Evolutionary conservation across 2,797 vertebrate species (phyloP).

Genomic region (Centropyge bicolor): DNA sequence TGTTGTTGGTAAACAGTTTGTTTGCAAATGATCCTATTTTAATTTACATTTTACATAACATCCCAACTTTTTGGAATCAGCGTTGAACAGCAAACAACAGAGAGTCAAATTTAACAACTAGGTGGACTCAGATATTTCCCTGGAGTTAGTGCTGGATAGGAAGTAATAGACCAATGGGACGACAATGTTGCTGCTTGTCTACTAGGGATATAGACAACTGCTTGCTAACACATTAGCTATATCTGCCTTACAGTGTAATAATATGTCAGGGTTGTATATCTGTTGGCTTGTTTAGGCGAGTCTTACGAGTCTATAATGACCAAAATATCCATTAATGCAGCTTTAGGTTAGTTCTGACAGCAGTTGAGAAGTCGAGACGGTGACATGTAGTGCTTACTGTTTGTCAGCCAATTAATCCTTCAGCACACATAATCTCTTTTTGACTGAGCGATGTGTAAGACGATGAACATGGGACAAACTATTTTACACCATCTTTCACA

Average conservation of each 20-base stretch:
- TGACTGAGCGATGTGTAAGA: neutral
- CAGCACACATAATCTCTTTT: neutral
- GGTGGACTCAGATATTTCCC: too few species aligned
- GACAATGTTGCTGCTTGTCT: neutral
- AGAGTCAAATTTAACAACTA: too few species aligned
- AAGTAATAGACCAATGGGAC: too few species aligned
- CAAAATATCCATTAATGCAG: neutral
- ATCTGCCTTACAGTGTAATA: neutral
- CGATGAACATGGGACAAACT: neutral
- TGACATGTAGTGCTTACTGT: neutral
- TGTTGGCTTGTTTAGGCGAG: neutral
- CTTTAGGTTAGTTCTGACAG: neutral
- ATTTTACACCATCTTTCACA: neutral
- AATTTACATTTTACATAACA: too few species aligned
- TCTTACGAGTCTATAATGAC: neutral
- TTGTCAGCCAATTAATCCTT: neutral
- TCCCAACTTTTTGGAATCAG: too few species aligned
- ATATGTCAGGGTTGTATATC: neutral
- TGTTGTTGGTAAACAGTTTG: too few species aligned
- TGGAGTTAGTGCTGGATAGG: too few species aligned
- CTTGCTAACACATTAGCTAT: neutral
- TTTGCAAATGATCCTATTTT: too few species aligned
- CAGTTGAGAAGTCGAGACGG: fast-evolving
- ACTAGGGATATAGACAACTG: neutral
- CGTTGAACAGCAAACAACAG: too few species aligned